phyloP scores from a whole-genome alignment of 2,888 invertebrate genomes.

The Conchocele bisecta region DNA sequence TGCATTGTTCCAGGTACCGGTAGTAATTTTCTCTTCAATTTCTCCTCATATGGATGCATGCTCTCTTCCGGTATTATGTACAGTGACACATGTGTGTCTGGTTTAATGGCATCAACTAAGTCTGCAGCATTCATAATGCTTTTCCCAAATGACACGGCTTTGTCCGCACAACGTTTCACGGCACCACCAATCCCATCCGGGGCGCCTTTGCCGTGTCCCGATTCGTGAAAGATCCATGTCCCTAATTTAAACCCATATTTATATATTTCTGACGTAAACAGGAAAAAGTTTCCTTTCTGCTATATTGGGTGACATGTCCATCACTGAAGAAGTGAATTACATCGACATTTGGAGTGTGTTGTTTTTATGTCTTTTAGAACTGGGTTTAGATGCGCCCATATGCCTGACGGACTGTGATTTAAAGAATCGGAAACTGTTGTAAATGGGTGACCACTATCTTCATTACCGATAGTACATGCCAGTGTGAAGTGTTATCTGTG shows the following conservation, averaged over 20 bases:
- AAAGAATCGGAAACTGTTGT: constrained; percentile 76
- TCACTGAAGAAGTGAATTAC: constrained; percentile 57
- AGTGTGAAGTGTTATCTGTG: constrained; percentile 79
- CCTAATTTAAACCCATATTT: constrained; percentile 29
- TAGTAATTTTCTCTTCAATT: no score
- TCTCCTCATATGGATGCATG: no score
- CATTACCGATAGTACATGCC: constrained; percentile 72
- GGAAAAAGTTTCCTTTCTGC: constrained; percentile 81
- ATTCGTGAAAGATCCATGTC: constrained; percentile 78
- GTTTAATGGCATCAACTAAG: no score
- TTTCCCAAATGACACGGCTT: constrained; percentile 23
- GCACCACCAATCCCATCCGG: constrained; percentile 75
- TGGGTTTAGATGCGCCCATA: constrained; percentile 81
- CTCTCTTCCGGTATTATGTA: no score
- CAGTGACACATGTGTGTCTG: no score
- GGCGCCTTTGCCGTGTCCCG: constrained; percentile 78
- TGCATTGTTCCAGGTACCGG: no score
- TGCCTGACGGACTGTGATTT: constrained; percentile 77
- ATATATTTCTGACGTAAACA: constrained; percentile 53
- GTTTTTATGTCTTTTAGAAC: constrained; percentile 45
- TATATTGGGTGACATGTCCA: constrained; percentile 79
- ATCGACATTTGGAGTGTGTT: constrained; percentile 29
- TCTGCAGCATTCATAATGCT: constrained; percentile 43
- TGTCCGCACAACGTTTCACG: constrained; percentile 69
- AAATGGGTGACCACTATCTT: constrained; percentile 43